Conservation (phyloP, 2,888 invertebrate genomes). For the Sipha maydis region DNA sequence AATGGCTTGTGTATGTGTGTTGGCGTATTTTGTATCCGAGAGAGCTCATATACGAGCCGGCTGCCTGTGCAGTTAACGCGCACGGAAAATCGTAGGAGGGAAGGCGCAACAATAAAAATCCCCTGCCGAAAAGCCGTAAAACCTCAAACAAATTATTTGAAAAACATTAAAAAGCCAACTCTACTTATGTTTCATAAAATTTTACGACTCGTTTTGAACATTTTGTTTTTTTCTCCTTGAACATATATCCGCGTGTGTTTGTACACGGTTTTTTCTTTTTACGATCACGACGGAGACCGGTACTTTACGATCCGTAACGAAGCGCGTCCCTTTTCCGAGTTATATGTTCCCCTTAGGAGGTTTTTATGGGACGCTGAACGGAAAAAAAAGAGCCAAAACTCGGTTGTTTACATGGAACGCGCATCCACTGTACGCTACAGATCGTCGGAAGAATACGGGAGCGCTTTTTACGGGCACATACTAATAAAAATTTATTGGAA, state of each 20-base stretch:
- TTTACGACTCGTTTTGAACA: slow-evolving; percentile 51
- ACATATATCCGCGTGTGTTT: background rate
- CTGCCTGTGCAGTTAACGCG: background rate
- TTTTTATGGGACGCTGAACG: slow-evolving; percentile 30
- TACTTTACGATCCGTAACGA: slow-evolving; percentile 60
- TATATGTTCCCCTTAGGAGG: slow-evolving; percentile 27
- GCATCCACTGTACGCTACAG: background rate
- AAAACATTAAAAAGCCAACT: slow-evolving; percentile 51
- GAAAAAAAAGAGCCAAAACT: slow-evolving; percentile 25
- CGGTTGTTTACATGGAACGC: slow-evolving; percentile 50
- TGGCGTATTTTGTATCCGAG: background rate
- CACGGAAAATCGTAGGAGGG: background rate
- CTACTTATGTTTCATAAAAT: slow-evolving; percentile 59
- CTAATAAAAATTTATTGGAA: slow-evolving; percentile 58
- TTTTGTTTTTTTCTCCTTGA: background rate
- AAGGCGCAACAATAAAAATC: slow-evolving; percentile 26
- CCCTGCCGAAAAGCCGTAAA: slow-evolving; percentile 52
- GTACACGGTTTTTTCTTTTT: slow-evolving; percentile 36
- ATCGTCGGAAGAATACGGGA: slow-evolving; percentile 30
- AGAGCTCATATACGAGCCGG: background rate
- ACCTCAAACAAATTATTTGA: slow-evolving; percentile 60
- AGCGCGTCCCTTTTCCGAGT: slow-evolving; percentile 50
- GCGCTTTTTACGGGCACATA: slow-evolving; percentile 45
- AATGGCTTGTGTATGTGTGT: background rate
- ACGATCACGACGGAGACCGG: slow-evolving; percentile 50